phyloP scores from a whole-genome alignment of 1,140 invertebrate genomes.

The Diachasma alloeum region DNA sequence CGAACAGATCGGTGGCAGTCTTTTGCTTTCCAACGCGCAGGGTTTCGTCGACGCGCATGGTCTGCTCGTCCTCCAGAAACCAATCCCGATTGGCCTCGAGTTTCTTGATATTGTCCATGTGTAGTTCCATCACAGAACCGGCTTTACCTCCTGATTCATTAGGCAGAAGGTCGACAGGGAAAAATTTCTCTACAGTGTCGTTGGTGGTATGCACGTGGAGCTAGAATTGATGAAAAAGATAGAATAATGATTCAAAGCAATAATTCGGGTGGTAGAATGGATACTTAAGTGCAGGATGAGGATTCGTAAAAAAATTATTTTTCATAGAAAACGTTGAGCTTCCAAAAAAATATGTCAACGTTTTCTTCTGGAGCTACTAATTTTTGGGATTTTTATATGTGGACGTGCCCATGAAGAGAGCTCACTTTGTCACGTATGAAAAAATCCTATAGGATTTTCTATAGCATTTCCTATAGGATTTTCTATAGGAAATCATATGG shows the following conservation, averaged over 20 bases:
- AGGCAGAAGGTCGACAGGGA: constrained; percentile 65
- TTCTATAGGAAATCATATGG: no score
- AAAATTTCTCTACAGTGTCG: constrained; percentile 54
- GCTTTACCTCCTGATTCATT: constrained; percentile 68
- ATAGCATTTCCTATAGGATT: no score
- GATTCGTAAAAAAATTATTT: no score
- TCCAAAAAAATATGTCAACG: no score
- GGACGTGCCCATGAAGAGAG: no score
- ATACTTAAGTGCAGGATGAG: no score
- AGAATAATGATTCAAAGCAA: background rate
- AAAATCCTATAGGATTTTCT: no score
- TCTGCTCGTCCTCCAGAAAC: constrained; percentile 68
- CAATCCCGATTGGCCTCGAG: constrained; percentile 66
- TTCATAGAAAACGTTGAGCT: no score
- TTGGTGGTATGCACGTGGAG: constrained; percentile 60
- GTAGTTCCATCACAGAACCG: constrained; percentile 56
- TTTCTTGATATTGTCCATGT: constrained; percentile 57
- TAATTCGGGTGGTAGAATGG: no score
- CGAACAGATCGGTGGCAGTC: constrained; percentile 70
- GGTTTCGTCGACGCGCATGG: constrained; percentile 69
- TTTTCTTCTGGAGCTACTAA: no score
- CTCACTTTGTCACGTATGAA: no score
- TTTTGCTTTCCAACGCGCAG: constrained; percentile 72
- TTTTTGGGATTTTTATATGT: no score
- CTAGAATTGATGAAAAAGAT: constrained; percentile 47